Evolutionary conservation across 2,797 vertebrate genomes (phyloP), one percentile per base, ranked within the genome.

Genomic region (Lutjanus argentimaculatus): DNA sequence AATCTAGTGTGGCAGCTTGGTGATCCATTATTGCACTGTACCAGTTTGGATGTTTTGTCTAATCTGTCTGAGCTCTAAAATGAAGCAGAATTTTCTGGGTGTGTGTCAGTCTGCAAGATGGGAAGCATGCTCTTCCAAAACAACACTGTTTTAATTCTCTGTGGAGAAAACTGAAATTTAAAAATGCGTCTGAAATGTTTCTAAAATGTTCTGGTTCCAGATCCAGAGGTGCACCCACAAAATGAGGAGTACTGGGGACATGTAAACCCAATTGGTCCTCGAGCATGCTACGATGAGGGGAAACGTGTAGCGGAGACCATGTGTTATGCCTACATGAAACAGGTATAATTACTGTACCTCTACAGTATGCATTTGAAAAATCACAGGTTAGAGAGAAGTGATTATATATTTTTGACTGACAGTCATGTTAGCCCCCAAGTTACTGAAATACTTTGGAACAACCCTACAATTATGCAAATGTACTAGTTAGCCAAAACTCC

Each of bases 271-370:
- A 99, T 99, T 13, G 99, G 99, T 22, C 99, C 99, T 10, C 96
- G 98, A 68, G 99, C 98, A 2, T 99, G 99, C 91, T 99, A 99
- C 2, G 98, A 99, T 25, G 98, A 99, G 89, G 98, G 99, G 48
- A 99, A 99, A 19, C 96, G 98, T 0, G 99, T 99, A 4, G 98
- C 98, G 0, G 99, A 99, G 94, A 99, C 99, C 2, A 99, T 99
- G 99, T 99, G 99, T 88, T 99, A 99, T 8, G 98, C 98, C 72
- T 99, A 99, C 92, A 99, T 99, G 98, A 99, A 99, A 77, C 99
- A 99, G 98, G 98, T 99, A 95, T 67, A n/a, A 22, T 56, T 45
- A 21, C 65, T 21, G 12, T 9, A 45, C 58, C 5, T 22, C 16
- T 49, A 45, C 19, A 65, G 19, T 43, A 53, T 4, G 1, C 7